Evolutionary conservation across 2,113 vertebrate species (phyloP).

Genomic region (Capricornis sumatraensis): DNA sequence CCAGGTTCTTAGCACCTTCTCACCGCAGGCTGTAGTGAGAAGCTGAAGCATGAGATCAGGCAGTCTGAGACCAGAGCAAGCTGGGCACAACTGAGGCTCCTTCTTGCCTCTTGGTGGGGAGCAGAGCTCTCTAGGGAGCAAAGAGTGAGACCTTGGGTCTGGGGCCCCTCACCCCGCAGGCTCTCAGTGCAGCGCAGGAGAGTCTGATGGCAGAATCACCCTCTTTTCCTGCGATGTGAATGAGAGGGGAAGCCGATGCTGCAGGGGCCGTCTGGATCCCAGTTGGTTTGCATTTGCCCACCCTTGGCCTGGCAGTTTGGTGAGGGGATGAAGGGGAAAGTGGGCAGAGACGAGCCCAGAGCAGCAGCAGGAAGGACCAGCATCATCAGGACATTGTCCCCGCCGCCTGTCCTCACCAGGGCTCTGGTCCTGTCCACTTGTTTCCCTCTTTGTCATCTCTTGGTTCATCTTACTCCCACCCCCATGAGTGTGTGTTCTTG

Average conservation of each 20-base stretch:
- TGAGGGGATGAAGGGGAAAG: not conserved
- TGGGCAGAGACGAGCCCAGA: not conserved
- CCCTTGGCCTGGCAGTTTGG: not conserved
- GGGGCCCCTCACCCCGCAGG: not conserved
- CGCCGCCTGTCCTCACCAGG: not conserved
- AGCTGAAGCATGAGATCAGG: not conserved
- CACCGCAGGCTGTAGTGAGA: not conserved
- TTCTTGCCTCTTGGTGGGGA: not conserved
- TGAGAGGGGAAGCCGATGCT: not conserved
- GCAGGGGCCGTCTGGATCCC: not conserved
- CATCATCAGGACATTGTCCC: not conserved
- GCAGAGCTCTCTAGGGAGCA: not conserved
- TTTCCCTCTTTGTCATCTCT: not conserved
- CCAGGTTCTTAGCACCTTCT: not conserved
- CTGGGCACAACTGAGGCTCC: not conserved
- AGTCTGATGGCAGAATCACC: not conserved
- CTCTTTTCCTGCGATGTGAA: not conserved
- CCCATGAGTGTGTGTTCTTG: not conserved
- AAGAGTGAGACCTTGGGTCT: not conserved
- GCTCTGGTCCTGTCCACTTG: not conserved
- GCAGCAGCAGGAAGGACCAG: not conserved
- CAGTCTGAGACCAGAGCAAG: not conserved
- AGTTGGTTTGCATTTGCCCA: not conserved
- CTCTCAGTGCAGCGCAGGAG: not conserved
- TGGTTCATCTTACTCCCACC: not conserved